phyloP scores from a whole-genome alignment of 1,140 invertebrate species.

The Globodera rostochiensis region DNA sequence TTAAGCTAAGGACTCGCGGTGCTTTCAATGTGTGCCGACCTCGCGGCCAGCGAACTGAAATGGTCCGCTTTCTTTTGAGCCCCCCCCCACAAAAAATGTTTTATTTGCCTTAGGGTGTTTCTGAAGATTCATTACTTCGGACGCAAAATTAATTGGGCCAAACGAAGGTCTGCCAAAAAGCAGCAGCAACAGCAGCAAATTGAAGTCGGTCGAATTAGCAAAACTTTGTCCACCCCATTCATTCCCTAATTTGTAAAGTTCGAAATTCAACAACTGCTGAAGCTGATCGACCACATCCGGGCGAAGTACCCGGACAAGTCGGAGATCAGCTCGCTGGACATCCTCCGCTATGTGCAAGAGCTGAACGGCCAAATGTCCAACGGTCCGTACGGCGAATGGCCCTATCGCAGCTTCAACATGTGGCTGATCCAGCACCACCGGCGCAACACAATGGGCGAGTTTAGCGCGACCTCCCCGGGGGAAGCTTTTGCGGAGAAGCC shows the following conservation, averaged over 20 bases:
- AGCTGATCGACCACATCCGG: conserved; percentile 62
- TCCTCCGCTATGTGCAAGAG: conserved; percentile 64
- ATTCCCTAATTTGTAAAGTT: conserved; percentile 30
- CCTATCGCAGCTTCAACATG: conserved; percentile 49
- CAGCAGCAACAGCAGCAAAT: conserved; percentile 56
- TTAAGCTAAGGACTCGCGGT: conserved; percentile 56
- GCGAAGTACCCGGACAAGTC: conserved; percentile 63
- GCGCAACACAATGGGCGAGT: conserved; percentile 56
- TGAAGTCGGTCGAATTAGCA: background rate
- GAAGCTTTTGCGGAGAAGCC: too few relatives aligned
- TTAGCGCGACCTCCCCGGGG: background rate
- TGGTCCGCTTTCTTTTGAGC: conserved; percentile 29
- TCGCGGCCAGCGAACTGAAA: conserved; percentile 61
- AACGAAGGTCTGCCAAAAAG: conserved; percentile 45
- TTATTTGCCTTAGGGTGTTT: conserved; percentile 41
- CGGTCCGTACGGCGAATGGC: conserved; percentile 28
- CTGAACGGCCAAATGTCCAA: conserved; percentile 32
- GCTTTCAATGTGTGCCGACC: conserved; percentile 64
- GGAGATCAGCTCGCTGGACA: conserved; percentile 62
- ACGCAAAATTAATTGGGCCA: conserved; percentile 64
- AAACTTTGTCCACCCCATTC: too few relatives aligned
- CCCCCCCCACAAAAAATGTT: background rate
- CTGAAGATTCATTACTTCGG: conserved; percentile 65
- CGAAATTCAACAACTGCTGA: conserved; percentile 63
- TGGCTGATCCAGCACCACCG: conserved; percentile 49